Base-by-base conservation (phyloP, 2,113 vertebrate genomes). In the Rostratula benghalensis region DNA sequence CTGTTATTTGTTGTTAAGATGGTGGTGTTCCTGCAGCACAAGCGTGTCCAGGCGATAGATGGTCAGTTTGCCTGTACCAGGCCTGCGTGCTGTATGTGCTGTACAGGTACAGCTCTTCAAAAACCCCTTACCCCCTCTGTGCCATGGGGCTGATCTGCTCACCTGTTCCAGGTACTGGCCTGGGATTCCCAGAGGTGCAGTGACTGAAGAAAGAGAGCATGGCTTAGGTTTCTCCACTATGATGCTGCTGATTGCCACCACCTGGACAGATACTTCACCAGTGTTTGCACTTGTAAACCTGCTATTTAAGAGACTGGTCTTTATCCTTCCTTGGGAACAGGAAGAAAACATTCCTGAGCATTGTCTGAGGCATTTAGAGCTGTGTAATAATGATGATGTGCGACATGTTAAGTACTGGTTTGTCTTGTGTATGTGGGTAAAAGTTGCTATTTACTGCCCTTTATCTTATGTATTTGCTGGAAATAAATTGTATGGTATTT, bases 361-460 rank as follows among this genome's bases (percentile, higher is more conserved):
- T 93, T 84, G 70, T 93, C 74, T 71, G 48, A 84, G 77, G 83
- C n/a, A 73, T 91, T 89, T 91, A 91, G 81, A 61, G 45, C 60
- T 89, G 48, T 39, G 7, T 94, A 89, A 93, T 86, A 65, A 79
- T 73, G 73, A 45, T 77, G 70, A 93, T 63, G 75, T 31, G 53
- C 27, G 48, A 25, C 56, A 67, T 1, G 5, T 88, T 75, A 94
- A 89, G 74, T 91, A 82, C 88, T 11, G 21, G 86, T 94, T 91
- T 92, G 74, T 83, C 86, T 79, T 89, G 77, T 78, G 22, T 64
- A n/a, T 53, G 9, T n/a, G 27, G 35, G 76, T 89, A 94, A 76
- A 94, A 96, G 94, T 82, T 90, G 87, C 48, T 95, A 76, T 96
- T 96, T 97, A 94, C 80, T 89, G 86, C 35, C 64, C 64, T 93